These are phyloP conservation scores for Drosophila lutescens DNA, from an alignment of 2,888 invertebrate species.

Conservation along the genomic window DNA sequence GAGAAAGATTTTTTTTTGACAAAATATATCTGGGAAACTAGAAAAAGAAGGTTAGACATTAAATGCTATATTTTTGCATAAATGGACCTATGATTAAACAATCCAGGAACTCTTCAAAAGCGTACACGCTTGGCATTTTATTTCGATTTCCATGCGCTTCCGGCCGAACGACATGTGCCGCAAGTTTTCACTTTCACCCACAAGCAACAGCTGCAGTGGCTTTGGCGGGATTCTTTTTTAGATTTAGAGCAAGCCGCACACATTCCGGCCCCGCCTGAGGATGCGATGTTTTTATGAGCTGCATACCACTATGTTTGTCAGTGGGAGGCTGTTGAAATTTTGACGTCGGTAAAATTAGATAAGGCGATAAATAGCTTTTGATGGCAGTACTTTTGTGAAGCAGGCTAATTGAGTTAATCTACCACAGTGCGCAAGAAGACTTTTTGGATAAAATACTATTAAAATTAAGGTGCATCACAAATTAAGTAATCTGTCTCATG, in stretches of 20 bases:
- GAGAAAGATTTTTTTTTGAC: too few relatives aligned
- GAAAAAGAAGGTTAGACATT: too few relatives aligned
- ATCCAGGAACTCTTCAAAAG: constrained; percentile 30
- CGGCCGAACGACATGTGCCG: constrained; percentile 57
- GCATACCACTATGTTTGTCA: constrained; percentile 27
- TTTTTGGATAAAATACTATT: not conserved
- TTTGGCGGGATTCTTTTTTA: constrained; percentile 57
- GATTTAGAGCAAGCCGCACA: constrained; percentile 53
- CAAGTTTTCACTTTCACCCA: constrained; percentile 65
- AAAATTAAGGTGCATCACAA: constrained; percentile 7
- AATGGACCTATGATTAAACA: not conserved
- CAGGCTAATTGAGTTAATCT: not conserved
- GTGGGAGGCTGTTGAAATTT: constrained; percentile 49
- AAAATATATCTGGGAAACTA: too few relatives aligned
- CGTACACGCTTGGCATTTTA: constrained; percentile 47
- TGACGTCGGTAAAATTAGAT: constrained; percentile 37
- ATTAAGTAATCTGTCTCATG: constrained; percentile 10
- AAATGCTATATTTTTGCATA: not conserved
- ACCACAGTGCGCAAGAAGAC: not conserved
- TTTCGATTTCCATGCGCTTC: constrained; percentile 68
- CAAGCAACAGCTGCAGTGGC: constrained; percentile 54
- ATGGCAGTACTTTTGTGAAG: not conserved
- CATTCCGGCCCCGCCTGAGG: constrained; percentile 43
- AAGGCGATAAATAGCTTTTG: constrained; percentile 4
- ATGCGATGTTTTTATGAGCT: constrained; percentile 49